Conservation (phyloP, 2,797 vertebrate genomes). For the Phrynocephalus vlangalii region DNA sequence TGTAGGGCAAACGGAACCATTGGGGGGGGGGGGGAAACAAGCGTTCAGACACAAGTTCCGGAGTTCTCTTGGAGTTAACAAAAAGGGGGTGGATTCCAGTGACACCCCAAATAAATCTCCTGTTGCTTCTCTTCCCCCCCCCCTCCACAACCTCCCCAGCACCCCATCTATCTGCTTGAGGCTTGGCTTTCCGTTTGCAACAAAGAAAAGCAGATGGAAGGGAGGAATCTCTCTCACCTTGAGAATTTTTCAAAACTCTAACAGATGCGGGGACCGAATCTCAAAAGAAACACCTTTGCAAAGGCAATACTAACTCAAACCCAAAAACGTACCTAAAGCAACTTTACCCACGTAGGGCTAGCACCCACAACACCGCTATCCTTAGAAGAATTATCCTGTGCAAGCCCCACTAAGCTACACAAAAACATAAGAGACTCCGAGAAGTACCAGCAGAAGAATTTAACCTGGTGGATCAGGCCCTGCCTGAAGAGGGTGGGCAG, state of each 20-base stretch:
- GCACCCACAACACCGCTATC: no score
- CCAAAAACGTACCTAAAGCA: not conserved
- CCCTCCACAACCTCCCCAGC: not conserved
- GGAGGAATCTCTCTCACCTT: not conserved
- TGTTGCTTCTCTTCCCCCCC: not conserved
- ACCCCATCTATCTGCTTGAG: not conserved
- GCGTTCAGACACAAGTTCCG: not conserved
- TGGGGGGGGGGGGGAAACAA: no score
- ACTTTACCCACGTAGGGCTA: not conserved
- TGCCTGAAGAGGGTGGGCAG: not conserved
- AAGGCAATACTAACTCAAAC: not conserved
- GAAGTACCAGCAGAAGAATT: not conserved
- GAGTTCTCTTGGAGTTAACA: not conserved
- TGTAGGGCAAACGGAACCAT: slow-evolving; percentile 63
- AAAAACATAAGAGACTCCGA: no score
- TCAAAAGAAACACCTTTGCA: not conserved
- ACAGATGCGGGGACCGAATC: not conserved
- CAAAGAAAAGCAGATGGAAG: no score
- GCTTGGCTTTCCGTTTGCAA: not conserved
- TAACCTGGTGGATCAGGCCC: not conserved
- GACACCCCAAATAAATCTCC: not conserved
- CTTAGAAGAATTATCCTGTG: not conserved
- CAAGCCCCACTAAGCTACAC: rapidly evolving
- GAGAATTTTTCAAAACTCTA: not conserved
- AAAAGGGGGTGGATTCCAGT: not conserved